Conservation (phyloP, 2,797 vertebrate species). For the Sebastolobus alascanus region DNA sequence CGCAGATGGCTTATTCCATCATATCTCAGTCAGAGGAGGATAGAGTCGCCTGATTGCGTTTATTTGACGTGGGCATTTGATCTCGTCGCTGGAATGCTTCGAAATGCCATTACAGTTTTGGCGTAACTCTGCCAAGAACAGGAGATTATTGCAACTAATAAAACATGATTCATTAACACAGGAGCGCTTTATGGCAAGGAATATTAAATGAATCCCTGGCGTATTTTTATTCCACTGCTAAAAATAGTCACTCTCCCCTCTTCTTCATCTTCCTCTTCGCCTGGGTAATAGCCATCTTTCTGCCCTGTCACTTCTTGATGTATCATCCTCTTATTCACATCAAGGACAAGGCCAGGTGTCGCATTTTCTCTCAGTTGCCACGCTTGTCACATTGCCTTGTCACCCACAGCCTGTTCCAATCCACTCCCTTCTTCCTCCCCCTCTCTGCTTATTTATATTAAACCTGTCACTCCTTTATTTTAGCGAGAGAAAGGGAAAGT, state of each 20-base stretch:
- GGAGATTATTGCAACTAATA: constrained; percentile 49
- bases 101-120: constrained; percentile 29
- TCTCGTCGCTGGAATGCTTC: constrained; percentile 15
- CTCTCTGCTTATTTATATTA: constrained; percentile 74
- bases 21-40: constrained; percentile 34
- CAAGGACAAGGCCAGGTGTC: constrained; percentile 84
- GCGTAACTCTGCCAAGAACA: constrained; percentile 36
- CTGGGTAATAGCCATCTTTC: constrained; percentile 77
- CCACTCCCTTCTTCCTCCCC: constrained; percentile 47
- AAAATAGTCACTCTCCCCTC: constrained; percentile 72
- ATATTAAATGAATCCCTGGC: constrained; percentile 60
- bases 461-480: constrained; percentile 79
- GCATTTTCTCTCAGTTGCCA: constrained; percentile 72
- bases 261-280: constrained; percentile 56
- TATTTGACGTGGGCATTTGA: constrained; percentile 37
- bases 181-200: constrained; percentile 32
- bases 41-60: constrained; percentile 20
- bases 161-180: constrained; percentile 61
- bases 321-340: constrained; percentile 80
- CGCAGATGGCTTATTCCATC: constrained; percentile 35
- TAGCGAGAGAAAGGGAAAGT: constrained; percentile 59
- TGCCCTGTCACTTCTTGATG: constrained; percentile 79
- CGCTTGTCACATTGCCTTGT: constrained; percentile 74
- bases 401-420: constrained; percentile 68
- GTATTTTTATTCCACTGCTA: constrained; percentile 67